phyloP scores from a whole-genome alignment of 2,797 vertebrate genomes.

The Echeneis naucrates region DNA sequence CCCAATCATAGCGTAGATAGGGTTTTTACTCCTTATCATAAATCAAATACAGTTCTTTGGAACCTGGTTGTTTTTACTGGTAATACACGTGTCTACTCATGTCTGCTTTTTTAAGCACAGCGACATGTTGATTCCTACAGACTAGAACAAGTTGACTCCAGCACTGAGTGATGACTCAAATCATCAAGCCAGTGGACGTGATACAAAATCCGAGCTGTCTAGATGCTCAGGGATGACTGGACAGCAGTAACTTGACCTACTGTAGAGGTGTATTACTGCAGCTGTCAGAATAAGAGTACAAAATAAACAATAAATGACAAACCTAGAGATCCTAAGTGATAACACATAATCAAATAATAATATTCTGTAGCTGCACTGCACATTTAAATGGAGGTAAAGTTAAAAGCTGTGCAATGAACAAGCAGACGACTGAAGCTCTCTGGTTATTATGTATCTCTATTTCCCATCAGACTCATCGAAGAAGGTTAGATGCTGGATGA shows the following conservation, averaged over 20 bases:
- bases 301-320: constrained; percentile 14
- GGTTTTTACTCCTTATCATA: background rate
- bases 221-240: constrained; percentile 46
- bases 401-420: background rate
- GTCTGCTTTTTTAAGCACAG: constrained; percentile 25
- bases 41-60: background rate
- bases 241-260: constrained; percentile 39
- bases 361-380: constrained; percentile 1
- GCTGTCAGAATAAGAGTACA: constrained; percentile 19
- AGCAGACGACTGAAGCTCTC: background rate
- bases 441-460: background rate
- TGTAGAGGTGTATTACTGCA: background rate
- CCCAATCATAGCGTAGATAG: background rate
- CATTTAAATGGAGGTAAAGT: constrained; percentile 20
- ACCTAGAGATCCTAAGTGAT: background rate
- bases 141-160: constrained; percentile 61
- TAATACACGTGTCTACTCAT: constrained; percentile 48
- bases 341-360: constrained; percentile 1
- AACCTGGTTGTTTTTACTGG: constrained; percentile 10
- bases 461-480: background rate
- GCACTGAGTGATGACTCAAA: constrained; percentile 63
- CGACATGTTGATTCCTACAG: constrained; percentile 50
- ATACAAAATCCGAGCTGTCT: constrained; percentile 56
- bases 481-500: background rate
- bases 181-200: constrained; percentile 39